A percentile compares a stretch with the other conserved stretches of the same genome.
These are phyloP conservation scores for Azemiops feae DNA, from an alignment of 2,113 vertebrate species.

Conservation along the genomic window DNA sequence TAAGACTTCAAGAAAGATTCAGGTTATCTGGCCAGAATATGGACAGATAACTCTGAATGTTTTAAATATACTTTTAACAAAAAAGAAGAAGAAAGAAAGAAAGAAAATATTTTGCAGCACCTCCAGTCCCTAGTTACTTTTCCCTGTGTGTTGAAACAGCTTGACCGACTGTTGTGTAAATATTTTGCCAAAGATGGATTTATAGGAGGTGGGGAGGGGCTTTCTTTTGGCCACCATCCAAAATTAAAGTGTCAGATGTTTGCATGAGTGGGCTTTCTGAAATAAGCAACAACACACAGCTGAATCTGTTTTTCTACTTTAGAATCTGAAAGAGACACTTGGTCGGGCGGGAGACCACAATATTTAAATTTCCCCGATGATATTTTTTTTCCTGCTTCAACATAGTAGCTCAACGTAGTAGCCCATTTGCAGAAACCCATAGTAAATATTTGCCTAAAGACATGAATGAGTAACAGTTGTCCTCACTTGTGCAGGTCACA, in stretches of 20 bases:
- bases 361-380: not conserved
- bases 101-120: constrained; percentile 9
- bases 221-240: not conserved
- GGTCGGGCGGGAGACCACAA: not conserved
- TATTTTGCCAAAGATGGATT: not conserved
- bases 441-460: not conserved
- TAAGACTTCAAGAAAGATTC: not conserved
- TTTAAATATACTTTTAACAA: not conserved
- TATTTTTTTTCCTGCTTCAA: not conserved
- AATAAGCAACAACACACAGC: accelerated
- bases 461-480: not conserved
- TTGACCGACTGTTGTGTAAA: not conserved
- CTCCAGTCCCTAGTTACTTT: not conserved
- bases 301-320: not conserved
- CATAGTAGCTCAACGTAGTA: not conserved
- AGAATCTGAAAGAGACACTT: not conserved
- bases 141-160: constrained; percentile 8
- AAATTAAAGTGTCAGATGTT: not conserved
- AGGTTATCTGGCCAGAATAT: too few species aligned
- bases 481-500: not conserved
- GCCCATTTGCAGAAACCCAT: not conserved
- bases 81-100: not conserved
- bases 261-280: not conserved
- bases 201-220: not conserved
- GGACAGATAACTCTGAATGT: not conserved